Evolutionary conservation across 2,113 vertebrate species (phyloP).

Genomic region (Lagopus leucura): DNA sequence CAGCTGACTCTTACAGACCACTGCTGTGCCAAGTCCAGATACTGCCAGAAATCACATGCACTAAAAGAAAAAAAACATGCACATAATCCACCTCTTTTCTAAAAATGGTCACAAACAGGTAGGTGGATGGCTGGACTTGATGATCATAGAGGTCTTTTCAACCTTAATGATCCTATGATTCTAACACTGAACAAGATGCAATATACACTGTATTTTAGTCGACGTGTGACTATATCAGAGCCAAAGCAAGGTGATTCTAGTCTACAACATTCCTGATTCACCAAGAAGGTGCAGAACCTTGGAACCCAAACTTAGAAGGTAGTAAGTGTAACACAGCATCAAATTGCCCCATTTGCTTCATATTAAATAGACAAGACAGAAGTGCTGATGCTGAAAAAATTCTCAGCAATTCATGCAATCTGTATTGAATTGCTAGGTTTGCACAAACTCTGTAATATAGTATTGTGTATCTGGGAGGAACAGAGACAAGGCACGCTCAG

Average conservation of each 20-base stretch:
- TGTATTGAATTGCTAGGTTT: not conserved
- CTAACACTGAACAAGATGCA: rapidly evolving
- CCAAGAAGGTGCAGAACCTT: not conserved
- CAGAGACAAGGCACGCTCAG: not conserved
- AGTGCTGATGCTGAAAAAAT: not conserved
- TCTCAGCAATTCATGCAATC: not conserved
- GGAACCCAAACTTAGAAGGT: not conserved
- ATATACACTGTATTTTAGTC: rapidly evolving
- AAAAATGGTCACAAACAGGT: not conserved
- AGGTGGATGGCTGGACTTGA: too few relatives aligned
- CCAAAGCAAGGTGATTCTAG: not conserved
- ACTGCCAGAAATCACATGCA: not conserved
- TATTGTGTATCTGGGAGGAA: not conserved
- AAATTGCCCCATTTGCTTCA: not conserved
- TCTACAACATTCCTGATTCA: not conserved
- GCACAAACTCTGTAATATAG: not conserved
- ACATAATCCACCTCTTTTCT: not conserved
- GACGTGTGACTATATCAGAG: rapidly evolving
- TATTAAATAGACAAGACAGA: not conserved
- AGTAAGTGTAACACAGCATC: not conserved
- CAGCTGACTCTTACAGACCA: not conserved
- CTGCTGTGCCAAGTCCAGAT: not conserved
- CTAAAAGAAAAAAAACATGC: rapidly evolving
- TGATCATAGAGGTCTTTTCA: too few relatives aligned
- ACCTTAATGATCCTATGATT: too few relatives aligned